Evolutionary conservation across 2,888 invertebrate species (phyloP).

Genomic region (Drosophila anceps): DNA sequence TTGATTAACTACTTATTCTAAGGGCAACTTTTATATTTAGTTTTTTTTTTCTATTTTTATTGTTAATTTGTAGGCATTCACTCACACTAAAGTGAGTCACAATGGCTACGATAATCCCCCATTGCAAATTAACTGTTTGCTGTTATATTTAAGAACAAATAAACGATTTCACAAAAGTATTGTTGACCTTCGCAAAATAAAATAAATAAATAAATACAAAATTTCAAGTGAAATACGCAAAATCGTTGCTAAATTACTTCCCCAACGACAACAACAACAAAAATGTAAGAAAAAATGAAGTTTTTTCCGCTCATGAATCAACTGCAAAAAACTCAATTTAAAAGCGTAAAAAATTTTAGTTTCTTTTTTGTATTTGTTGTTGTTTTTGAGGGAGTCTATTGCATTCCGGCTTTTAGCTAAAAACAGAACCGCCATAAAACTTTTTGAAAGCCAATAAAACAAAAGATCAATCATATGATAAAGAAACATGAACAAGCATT

Average conservation of each 20-base stretch:
- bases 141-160: slow-evolving; percentile 61
- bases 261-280: slow-evolving; percentile 28
- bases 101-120: slow-evolving; percentile 34
- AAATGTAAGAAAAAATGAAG: neutral
- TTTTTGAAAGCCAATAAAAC: slow-evolving; percentile 52
- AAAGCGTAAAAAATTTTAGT: slow-evolving; percentile 43
- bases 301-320: slow-evolving; percentile 50
- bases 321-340: slow-evolving; percentile 61
- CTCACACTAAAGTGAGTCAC: slow-evolving; percentile 28
- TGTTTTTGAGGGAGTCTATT: slow-evolving; percentile 16
- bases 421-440: slow-evolving; percentile 42
- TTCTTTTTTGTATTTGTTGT: slow-evolving; percentile 30
- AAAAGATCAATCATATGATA: slow-evolving; percentile 75
- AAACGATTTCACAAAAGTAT: slow-evolving; percentile 45
- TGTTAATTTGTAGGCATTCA: neutral
- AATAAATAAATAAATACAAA: slow-evolving; percentile 12
- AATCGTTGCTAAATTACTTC: slow-evolving; percentile 64
- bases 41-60: slow-evolving; percentile 10
- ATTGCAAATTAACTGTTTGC: slow-evolving; percentile 49
- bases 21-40: slow-evolving; percentile 18
- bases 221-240: slow-evolving; percentile 63
- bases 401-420: slow-evolving; percentile 31
- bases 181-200: slow-evolving; percentile 64
- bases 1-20: slow-evolving; percentile 26
- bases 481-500: slow-evolving; percentile 44